Evolutionary conservation across 2,888 invertebrate genomes (phyloP).

Genomic region (Polydrusus cervinus): DNA sequence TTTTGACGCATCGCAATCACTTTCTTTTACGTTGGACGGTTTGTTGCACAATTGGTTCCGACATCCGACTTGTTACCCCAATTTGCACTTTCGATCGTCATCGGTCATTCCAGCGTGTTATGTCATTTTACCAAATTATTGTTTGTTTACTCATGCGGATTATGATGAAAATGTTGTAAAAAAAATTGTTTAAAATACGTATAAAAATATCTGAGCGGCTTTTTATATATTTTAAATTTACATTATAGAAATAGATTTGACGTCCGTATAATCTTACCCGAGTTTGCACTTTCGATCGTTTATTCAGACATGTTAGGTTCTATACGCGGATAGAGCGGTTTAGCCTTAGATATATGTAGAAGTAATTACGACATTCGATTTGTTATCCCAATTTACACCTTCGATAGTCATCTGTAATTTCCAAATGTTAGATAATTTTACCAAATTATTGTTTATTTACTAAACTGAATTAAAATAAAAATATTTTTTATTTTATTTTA

Average conservation of each 20-base stretch:
- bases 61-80: constrained; percentile 60
- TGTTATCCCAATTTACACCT: constrained; percentile 60
- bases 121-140: constrained; percentile 49
- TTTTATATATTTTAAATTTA: too few species aligned
- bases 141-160: constrained; percentile 38
- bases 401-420: constrained; percentile 54
- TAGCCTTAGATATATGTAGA: too few species aligned
- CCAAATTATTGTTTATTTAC: constrained; percentile 48
- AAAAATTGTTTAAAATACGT: too few species aligned
- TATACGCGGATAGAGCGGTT: too few species aligned
- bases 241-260: too few species aligned
- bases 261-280: too few species aligned
- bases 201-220: too few species aligned
- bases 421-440: constrained; percentile 40
- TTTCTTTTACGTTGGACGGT: constrained; percentile 63
- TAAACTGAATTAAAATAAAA: constrained; percentile 9
- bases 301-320: too few species aligned
- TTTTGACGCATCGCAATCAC: constrained; percentile 64
- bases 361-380: constrained; percentile 58
- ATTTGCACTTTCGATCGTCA: constrained; percentile 59
- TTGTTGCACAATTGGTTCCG: constrained; percentile 62
- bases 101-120: constrained; percentile 40
- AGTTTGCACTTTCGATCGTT: too few species aligned
- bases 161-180: not conserved
- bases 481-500: too few species aligned